A percentile compares a stretch with the other conserved stretches of the same genome.
Evolutionary conservation across 2,113 vertebrate species (phyloP).

Genomic region (Siniperca chuatsi): DNA sequence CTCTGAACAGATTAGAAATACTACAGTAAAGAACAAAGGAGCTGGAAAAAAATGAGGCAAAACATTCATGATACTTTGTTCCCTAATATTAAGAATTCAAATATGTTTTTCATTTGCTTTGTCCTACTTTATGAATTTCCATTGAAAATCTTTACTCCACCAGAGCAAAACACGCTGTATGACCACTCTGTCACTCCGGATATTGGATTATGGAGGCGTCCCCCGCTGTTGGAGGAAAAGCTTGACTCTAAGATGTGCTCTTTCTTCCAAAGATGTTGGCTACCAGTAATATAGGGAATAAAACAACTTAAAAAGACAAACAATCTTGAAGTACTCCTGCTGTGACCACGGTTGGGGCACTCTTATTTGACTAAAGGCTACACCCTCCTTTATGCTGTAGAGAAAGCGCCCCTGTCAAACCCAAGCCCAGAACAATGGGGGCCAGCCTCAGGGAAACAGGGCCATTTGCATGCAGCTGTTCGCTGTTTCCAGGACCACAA

Average conservation of each 20-base stretch:
- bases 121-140: conserved; percentile 49
- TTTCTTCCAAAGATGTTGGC: conserved; percentile 86
- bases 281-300: conserved; percentile 81
- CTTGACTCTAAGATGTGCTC: conserved; percentile 83
- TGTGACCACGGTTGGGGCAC: conserved; percentile 86
- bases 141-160: conserved; percentile 69
- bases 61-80: conserved; percentile 54
- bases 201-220: conserved; percentile 81
- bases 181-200: conserved; percentile 67
- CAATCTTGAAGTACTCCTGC: conserved; percentile 86
- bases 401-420: conserved; percentile 93
- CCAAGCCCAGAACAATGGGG: conserved; percentile 90
- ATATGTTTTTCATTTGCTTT: conserved; percentile 45
- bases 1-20: conserved; percentile 51
- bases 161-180: conserved; percentile 64
- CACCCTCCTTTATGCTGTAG: conserved; percentile 87
- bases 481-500: conserved; percentile 93
- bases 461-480: conserved; percentile 97
- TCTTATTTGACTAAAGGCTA: conserved; percentile 88
- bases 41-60: conserved; percentile 21
- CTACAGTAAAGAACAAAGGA: conserved; percentile 52
- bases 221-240: conserved; percentile 79
- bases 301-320: conserved; percentile 85
- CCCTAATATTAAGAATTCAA: conserved; percentile 52
- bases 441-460: conserved; percentile 85